phyloP scores from a whole-genome alignment of 2,113 vertebrate genomes.

The Channa argus region DNA sequence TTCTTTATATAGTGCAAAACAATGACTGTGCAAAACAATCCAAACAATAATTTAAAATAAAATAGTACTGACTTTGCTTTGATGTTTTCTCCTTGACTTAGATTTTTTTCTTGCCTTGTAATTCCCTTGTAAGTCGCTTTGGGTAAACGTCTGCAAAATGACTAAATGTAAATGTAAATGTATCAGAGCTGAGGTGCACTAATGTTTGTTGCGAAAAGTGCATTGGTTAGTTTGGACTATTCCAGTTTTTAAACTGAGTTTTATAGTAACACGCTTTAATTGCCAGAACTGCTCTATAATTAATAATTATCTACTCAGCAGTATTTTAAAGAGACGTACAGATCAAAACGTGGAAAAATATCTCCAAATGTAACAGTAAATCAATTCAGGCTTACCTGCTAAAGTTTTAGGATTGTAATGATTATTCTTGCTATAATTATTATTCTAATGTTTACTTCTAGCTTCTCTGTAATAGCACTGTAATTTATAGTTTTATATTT shows the following conservation, averaged over 20 bases:
- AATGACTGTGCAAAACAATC: background rate
- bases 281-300: background rate
- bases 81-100: too few relatives aligned
- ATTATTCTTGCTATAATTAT: too few relatives aligned
- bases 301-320: background rate
- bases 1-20: too few relatives aligned
- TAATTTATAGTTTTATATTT: background rate
- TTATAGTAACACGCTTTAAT: background rate
- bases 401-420: background rate
- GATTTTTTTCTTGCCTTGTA: too few relatives aligned
- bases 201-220: too few relatives aligned
- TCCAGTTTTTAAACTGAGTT: background rate
- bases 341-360: background rate
- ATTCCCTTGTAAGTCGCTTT: too few relatives aligned
- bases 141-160: too few relatives aligned
- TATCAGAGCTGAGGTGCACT: too few relatives aligned
- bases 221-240: background rate
- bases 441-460: too few relatives aligned
- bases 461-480: background rate
- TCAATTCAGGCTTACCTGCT: constrained; percentile 29
- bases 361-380: background rate
- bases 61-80: background rate
- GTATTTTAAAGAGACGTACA: background rate
- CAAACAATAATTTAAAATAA: background rate
- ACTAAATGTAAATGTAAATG: too few relatives aligned